Conservation (phyloP, 2,113 vertebrate species). For the Megaceryle torquata region DNA sequence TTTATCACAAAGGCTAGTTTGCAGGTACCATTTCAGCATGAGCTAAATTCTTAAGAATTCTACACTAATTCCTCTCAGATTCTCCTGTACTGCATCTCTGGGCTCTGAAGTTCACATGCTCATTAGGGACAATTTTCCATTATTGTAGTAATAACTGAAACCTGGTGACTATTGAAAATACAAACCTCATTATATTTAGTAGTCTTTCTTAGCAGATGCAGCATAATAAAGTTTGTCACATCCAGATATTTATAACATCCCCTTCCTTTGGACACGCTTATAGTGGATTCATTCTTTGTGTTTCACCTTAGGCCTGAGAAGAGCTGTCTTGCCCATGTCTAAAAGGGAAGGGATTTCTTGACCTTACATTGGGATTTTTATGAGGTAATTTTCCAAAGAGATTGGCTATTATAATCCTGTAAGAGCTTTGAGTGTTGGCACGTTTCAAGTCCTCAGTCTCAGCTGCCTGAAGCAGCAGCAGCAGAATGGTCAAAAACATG, state of each 20-base stretch:
- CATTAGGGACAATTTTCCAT: background rate
- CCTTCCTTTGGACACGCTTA: background rate
- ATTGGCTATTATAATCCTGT: conserved; percentile 31
- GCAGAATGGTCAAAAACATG: conserved; percentile 2
- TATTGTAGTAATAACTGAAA: background rate
- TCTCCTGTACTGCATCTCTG: background rate
- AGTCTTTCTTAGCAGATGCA: background rate
- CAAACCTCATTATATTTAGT: background rate
- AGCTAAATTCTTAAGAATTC: background rate
- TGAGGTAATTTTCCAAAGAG: conserved; percentile 48
- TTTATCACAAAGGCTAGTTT: background rate
- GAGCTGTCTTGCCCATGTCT: background rate
- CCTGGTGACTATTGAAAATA: background rate
- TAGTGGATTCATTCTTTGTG: background rate
- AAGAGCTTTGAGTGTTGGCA: background rate
- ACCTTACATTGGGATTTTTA: conserved; percentile 4
- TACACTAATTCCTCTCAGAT: background rate
- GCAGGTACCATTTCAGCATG: background rate
- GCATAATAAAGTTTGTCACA: background rate
- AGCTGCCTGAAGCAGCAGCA: conserved; percentile 41
- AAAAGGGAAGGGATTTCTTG: background rate
- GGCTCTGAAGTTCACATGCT: background rate
- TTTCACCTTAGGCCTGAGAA: background rate
- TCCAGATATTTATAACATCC: background rate
- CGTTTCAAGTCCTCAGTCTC: conserved; percentile 1